Evolutionary conservation across 2,797 vertebrate species (phyloP).

Genomic region (Phoeniculus purpureus): DNA sequence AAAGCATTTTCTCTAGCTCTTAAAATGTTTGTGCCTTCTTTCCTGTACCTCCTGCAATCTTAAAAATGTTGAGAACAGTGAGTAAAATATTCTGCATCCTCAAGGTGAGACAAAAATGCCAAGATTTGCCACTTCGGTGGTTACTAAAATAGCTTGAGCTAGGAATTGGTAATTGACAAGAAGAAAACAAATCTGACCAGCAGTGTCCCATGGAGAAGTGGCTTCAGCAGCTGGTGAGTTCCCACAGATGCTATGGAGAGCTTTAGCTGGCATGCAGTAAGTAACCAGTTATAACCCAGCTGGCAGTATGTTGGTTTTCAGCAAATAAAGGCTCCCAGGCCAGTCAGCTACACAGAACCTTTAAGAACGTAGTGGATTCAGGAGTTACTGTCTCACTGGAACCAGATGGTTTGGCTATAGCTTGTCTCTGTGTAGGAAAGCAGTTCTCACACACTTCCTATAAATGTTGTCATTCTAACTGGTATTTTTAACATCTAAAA

Average conservation of each 20-base stretch:
- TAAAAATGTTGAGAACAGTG: not conserved
- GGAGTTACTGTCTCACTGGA: slow-evolving; percentile 42
- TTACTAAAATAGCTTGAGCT: not conserved
- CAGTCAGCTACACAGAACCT: not conserved
- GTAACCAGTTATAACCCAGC: not conserved
- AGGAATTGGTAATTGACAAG: not conserved
- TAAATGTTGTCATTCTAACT: slow-evolving; percentile 57
- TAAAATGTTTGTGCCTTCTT: not conserved
- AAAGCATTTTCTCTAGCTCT: slow-evolving; percentile 29
- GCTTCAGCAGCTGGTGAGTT: not conserved
- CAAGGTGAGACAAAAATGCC: not conserved
- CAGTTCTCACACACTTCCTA: slow-evolving; percentile 55
- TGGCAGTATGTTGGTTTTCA: not conserved
- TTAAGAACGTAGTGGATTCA: slow-evolving; percentile 25
- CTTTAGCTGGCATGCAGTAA: not conserved
- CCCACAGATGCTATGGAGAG: not conserved
- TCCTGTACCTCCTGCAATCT: slow-evolving; percentile 19
- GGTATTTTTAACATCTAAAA: slow-evolving; percentile 17
- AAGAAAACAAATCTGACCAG: not conserved
- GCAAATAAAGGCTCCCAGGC: not conserved
- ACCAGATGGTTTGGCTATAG: slow-evolving; percentile 62
- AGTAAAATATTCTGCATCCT: not conserved
- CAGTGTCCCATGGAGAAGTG: not conserved
- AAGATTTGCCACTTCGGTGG: not conserved
- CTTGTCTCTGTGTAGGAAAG: slow-evolving; percentile 59